These are phyloP conservation scores for Drosophila malerkotliana DNA, from an alignment of 1,140 invertebrate genomes.

Conservation along the genomic window DNA sequence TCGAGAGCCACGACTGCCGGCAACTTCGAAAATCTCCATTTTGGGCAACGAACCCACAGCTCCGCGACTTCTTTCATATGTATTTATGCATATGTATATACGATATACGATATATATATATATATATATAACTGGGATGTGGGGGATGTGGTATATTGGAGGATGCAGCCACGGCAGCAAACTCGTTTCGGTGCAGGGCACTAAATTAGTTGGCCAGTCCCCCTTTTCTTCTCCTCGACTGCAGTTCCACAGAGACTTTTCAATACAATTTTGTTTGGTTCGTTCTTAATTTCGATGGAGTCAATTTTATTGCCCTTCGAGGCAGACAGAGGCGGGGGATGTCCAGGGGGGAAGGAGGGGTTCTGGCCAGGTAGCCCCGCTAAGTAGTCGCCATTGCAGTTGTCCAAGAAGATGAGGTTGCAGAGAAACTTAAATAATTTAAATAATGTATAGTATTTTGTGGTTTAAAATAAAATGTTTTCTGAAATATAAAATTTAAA, in stretches of 20 bases:
- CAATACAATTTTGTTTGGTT: constrained; percentile 72
- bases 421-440: neutral
- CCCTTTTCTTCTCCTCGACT: constrained; percentile 14
- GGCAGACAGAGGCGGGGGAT: neutral
- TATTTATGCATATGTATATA: constrained; percentile 45
- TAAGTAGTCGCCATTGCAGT: constrained; percentile 42
- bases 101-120: constrained; percentile 1
- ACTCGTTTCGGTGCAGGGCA: constrained; percentile 72
- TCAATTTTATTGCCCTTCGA: constrained; percentile 72
- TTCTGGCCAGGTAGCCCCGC: constrained; percentile 62
- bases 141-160: neutral
- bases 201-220: constrained; percentile 74
- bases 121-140: constrained; percentile 16
- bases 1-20: constrained; percentile 39
- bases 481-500: no score
- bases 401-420: neutral
- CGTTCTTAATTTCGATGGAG: constrained; percentile 80
- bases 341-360: neutral
- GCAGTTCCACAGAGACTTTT: constrained; percentile 54
- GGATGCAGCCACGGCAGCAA: constrained; percentile 36
- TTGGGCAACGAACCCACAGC: constrained; percentile 49
- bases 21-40: constrained; percentile 59
- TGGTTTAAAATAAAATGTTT: no score
- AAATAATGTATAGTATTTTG: no score
- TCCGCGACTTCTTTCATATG: constrained; percentile 32